These are phyloP conservation scores for Psittacula cyanocephala DNA, from an alignment of 2,113 vertebrate genomes.

Conservation along the genomic window DNA sequence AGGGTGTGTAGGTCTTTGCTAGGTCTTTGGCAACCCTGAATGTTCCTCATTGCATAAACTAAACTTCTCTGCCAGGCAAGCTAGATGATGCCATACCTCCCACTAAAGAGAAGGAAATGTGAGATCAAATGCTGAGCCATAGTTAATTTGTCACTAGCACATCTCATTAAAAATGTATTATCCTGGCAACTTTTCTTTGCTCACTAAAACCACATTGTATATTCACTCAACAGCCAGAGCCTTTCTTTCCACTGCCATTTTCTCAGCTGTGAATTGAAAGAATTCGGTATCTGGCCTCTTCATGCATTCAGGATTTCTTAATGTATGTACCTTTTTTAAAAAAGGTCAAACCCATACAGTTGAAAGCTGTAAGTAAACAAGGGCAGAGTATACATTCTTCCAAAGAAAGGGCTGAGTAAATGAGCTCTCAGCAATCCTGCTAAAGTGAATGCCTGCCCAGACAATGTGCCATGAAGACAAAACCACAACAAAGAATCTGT, in stretches of 20 bases:
- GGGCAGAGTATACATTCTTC: neutral
- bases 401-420: neutral
- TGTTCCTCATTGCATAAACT: neutral
- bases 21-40: neutral
- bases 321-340: neutral
- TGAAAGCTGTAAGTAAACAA: neutral
- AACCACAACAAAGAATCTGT: neutral
- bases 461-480: neutral
- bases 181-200: neutral
- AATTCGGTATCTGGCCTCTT: neutral
- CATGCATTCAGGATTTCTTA: neutral
- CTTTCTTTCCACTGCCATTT: neutral
- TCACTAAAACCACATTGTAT: neutral
- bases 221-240: neutral
- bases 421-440: neutral
- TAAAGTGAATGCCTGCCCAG: neutral
- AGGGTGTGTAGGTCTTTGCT: neutral
- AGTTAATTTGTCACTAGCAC: neutral
- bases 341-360: neutral
- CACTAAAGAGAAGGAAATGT: neutral
- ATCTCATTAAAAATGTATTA: neutral
- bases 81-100: neutral
- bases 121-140: neutral
- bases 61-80: neutral
- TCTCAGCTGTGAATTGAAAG: neutral